Percentiles rank a stretch among this genome's conserved stretches.
Evolutionary conservation across 2,113 vertebrate species (phyloP).

Genomic region (Rhodinocichla rosea): DNA sequence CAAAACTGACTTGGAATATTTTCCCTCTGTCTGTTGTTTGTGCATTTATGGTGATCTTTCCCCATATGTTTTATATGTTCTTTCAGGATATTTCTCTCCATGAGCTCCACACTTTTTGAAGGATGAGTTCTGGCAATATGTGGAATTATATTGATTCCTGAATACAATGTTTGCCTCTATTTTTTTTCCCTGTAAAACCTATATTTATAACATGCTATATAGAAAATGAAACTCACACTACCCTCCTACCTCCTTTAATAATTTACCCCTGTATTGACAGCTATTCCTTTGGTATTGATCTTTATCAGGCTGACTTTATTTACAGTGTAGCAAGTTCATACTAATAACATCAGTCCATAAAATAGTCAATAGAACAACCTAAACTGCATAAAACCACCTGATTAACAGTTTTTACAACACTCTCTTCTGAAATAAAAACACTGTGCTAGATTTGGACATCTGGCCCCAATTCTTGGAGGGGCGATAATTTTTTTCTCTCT

Average conservation of each 20-base stretch:
- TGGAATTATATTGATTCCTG: background rate
- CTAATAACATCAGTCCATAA: background rate
- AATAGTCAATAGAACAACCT: background rate
- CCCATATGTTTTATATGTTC: background rate
- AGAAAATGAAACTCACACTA: background rate
- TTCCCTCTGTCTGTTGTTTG: background rate
- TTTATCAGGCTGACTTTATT: background rate
- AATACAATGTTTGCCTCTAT: background rate
- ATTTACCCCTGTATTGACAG: background rate
- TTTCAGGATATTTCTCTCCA: background rate
- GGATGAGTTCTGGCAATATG: background rate
- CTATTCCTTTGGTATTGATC: background rate
- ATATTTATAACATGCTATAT: background rate
- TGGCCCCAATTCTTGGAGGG: conserved; percentile 42
- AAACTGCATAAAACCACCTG: background rate
- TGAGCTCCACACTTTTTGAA: background rate
- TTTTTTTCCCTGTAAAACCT: background rate
- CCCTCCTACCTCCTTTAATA: background rate
- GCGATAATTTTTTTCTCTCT: background rate
- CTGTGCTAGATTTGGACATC: conserved; percentile 50
- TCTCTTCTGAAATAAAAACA: conserved; percentile 46
- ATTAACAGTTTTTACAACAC: conserved; percentile 57
- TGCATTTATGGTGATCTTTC: background rate
- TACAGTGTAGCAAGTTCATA: background rate
- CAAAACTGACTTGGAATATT: background rate